Percentiles rank a stretch among this genome's conserved stretches.
Conservation (phyloP, 1,140 invertebrate genomes). For the Papilio polytes region DNA sequence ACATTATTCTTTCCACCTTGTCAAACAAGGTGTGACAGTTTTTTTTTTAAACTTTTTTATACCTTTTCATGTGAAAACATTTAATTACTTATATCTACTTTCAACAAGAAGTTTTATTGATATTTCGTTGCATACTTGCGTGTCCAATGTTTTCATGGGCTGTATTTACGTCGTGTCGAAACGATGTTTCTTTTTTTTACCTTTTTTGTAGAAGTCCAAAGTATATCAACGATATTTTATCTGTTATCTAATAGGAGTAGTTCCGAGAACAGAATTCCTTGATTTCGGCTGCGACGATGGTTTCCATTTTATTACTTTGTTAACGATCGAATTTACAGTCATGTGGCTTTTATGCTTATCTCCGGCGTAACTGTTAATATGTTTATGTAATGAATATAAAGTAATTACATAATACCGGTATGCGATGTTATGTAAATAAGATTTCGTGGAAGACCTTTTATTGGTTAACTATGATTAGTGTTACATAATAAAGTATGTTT, state of each 20-base stretch:
- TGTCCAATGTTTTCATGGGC: background rate
- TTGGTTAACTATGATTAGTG: background rate
- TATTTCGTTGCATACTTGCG: background rate
- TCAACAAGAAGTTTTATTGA: background rate
- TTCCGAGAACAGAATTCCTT: constrained; percentile 66
- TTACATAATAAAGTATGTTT: background rate
- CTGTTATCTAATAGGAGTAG: constrained; percentile 69
- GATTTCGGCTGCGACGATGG: constrained; percentile 55
- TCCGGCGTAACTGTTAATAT: constrained; percentile 28
- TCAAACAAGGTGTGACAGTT: background rate
- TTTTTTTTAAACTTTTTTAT: constrained; percentile 29
- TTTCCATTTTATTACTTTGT: constrained; percentile 61
- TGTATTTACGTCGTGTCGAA: constrained; percentile 3
- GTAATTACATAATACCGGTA: constrained; percentile 36
- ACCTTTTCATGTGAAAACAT: background rate
- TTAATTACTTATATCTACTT: constrained; percentile 2
- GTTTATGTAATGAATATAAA: constrained; percentile 30
- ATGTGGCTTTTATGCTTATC: constrained; percentile 34
- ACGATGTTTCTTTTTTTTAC: constrained; percentile 50
- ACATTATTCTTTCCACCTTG: background rate
- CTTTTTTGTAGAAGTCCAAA: background rate
- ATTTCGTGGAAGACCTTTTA: constrained; percentile 18
- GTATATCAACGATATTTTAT: constrained; percentile 62
- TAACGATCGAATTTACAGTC: constrained; percentile 60
- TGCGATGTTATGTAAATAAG: constrained; percentile 10